A percentile compares a stretch with the other conserved stretches of the same genome.
These are phyloP conservation scores for Scelioninae gen. 1 DNA, from an alignment of 2,888 invertebrate species.

Conservation along the genomic window DNA sequence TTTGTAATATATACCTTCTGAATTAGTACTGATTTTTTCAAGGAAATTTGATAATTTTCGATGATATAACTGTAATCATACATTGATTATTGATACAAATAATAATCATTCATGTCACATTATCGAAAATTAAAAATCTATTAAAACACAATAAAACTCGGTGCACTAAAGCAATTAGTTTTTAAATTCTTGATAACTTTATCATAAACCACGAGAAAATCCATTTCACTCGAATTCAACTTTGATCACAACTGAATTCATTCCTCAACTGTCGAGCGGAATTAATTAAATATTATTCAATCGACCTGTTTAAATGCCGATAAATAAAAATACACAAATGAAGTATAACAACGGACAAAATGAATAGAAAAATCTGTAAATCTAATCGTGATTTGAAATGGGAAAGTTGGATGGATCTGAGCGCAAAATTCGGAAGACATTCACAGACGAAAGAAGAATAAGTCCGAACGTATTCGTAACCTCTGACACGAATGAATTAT, in stretches of 20 bases:
- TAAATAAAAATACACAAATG: constrained; percentile 28
- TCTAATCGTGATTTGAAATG: too few relatives aligned
- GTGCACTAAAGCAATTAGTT: background rate
- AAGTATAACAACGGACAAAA: background rate
- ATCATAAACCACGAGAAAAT: constrained; percentile 25
- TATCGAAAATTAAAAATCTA: background rate
- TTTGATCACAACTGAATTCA: constrained; percentile 12
- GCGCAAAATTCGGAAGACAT: too few relatives aligned
- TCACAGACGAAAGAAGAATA: constrained; percentile 43
- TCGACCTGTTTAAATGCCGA: constrained; percentile 3
- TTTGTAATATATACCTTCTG: too few relatives aligned
- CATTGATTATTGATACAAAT: too few relatives aligned
- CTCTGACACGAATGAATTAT: constrained; percentile 67
- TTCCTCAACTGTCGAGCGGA: constrained; percentile 22
- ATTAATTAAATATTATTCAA: constrained; percentile 37
- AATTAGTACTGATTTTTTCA: too few relatives aligned
- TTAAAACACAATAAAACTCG: background rate
- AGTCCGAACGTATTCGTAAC: constrained; percentile 64
- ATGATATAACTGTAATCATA: too few relatives aligned
- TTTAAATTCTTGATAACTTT: constrained; percentile 31
- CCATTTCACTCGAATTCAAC: constrained; percentile 16
- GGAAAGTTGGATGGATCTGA: too few relatives aligned
- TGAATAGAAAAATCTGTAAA: background rate
- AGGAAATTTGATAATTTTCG: too few relatives aligned
- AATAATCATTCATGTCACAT: too few relatives aligned